Evolutionary conservation across 2,888 invertebrate species (phyloP), one percentile per base, ranked within the genome.

Genomic region (Nomada ruficornis): DNA sequence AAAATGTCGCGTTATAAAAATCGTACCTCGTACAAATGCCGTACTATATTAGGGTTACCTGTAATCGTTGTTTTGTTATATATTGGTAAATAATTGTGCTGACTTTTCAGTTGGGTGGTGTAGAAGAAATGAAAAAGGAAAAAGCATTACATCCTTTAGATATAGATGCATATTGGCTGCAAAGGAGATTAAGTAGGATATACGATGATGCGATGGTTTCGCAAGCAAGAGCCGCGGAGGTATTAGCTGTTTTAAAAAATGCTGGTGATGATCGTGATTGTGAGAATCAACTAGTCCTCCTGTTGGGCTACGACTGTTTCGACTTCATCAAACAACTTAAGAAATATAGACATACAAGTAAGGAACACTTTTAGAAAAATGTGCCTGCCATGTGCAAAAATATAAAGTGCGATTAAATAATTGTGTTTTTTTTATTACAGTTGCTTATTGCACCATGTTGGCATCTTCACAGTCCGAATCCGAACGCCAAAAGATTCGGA

Each of bases 91-190:
- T 47, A 18, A 69, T 52, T 13, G 1, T 36, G 15, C 20, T 36
- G 36, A 1, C 83, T 87, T 92, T 90, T 60, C 86, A 96, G 96
- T 93, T 97, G 69, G 95, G 95, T 23, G 95, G 96, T 44, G 96
- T 96, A 42, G 98, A 98, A 90, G 97, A 97, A 90, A 95, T 96
- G 44, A 97, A 95, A 87, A 97, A 97, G 90, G 97, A 97, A 91
- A 96, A 97, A 72, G 94, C 95, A 0, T 94, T 98, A 0, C 99
- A 99, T 94, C 98, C 99, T 0, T 95, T 98, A 89, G 99, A 99
- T 92, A 99, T 99, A 83, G 99, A 99, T 94, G 99, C 99, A 0
- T 99, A 99, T 94, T 99, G 99, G 99, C 95, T 99, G 54, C 99
- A 99, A 93, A 95, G 99, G 70, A 96, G 98, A 70, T 95, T 99